Conservation (phyloP, 2,797 vertebrate genomes). For the Tauraco hartlaubi region DNA sequence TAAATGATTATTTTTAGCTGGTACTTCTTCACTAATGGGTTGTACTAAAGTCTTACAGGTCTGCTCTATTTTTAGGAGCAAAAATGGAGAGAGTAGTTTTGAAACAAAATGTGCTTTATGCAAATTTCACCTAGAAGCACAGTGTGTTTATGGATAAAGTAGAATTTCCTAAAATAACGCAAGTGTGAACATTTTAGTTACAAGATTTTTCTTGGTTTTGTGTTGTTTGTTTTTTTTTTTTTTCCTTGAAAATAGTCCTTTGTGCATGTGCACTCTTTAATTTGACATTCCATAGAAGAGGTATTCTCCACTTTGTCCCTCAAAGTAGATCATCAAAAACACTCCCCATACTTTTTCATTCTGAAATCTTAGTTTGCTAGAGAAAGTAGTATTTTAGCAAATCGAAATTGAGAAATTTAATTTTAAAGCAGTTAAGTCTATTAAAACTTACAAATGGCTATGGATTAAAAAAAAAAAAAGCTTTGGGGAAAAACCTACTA, state of each 20-base stretch:
- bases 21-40: not conserved
- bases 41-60: not conserved
- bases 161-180: not conserved
- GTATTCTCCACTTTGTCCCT: not conserved
- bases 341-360: rapidly evolving
- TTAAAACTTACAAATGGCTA: not conserved
- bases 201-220: too few relatives aligned
- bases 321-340: not conserved
- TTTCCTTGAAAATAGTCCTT: not conserved
- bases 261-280: not conserved
- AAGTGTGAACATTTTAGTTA: not conserved
- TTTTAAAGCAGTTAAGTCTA: not conserved
- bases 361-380: not conserved
- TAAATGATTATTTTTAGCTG: not conserved
- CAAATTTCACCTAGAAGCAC: not conserved
- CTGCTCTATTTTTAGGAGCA: not conserved
- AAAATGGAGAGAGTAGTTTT: not conserved
- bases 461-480: not conserved
- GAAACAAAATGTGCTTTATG: not conserved
- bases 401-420: not conserved
- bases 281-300: not conserved
- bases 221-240: not conserved
- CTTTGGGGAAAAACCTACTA: rapidly evolving
- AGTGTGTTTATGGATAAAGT: not conserved
- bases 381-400: not conserved